A percentile compares a stretch with the other conserved stretches of the same genome.
phyloP scores from a whole-genome alignment of 1,140 invertebrate genomes.

The Scaptomyza pallida region DNA sequence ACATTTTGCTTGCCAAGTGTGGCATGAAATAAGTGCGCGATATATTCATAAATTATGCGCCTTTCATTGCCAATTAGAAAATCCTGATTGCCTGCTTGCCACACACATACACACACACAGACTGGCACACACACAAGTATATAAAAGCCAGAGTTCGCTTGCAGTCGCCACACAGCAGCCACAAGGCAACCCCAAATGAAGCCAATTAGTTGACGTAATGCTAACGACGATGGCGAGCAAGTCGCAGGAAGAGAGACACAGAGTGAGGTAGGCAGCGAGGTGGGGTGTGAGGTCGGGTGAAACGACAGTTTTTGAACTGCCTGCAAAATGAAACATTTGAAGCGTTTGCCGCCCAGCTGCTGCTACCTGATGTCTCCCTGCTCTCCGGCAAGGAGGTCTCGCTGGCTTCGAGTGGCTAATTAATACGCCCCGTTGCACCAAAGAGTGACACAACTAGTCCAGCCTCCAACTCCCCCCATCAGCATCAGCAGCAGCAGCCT shows the following conservation, averaged over 20 bases:
- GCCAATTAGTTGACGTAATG: conserved; percentile 81
- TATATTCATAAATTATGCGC: conserved; percentile 77
- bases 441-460: conserved; percentile 54
- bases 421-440: conserved; percentile 77
- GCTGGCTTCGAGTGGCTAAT: conserved; percentile 73
- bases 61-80: conserved; percentile 80
- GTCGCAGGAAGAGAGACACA: too few relatives aligned
- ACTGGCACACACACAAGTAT: conserved; percentile 6
- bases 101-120: conserved; percentile 27
- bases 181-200: conserved; percentile 76
- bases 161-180: conserved; percentile 43
- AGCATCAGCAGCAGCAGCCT: conserved; percentile 45
- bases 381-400: conserved; percentile 18
- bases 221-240: conserved; percentile 59
- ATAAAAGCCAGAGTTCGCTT: conserved; percentile 5
- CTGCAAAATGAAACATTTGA: conserved; percentile 75
- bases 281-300: neutral
- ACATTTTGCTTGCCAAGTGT: conserved; percentile 46
- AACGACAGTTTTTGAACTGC: conserved; percentile 72
- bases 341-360: conserved; percentile 10
- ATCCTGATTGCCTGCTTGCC: conserved; percentile 48
- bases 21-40: conserved; percentile 68
- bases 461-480: neutral
- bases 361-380: conserved; percentile 7
- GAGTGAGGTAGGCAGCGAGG: neutral